Base-by-base conservation (phyloP, 2,888 invertebrate genomes). In the Parnassius smintheus region DNA sequence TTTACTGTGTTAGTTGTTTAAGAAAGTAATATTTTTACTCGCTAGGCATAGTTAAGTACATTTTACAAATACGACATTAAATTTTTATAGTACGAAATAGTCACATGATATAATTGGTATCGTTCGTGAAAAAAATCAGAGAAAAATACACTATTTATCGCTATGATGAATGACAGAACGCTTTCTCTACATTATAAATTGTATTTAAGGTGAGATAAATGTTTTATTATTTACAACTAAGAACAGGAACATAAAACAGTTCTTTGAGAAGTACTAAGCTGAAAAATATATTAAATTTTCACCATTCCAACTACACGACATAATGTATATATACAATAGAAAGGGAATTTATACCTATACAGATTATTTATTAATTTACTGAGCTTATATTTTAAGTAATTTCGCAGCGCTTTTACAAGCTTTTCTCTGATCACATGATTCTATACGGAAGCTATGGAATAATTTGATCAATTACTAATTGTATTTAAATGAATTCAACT, bases 221-320 rank as follows among this genome's bases (percentile, higher is more conserved):
- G 85, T 76, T 56, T 85, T 81, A 75, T 82, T 89, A 90, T 90
- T 83, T 89, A 91, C 88, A 90, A 84, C 88, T 89, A 90, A 86
- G 73, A 78, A 81, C 86, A 91, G 89, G 91, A 91, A 91, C 91
- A 90, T 87, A 91, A 89, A 87, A 88, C 86, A 89, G 89, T 88
- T 85, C 85, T 80, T 89, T 85, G 79, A 83, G 83, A 86, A 85
- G 83, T 82, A 71, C 70, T 74, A 78, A 83, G 81, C 74, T 83
- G 84, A 86, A 89, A 59, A 59, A 62, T 90, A 91, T 91, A 90
- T 90, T 91, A 91, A 85, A 85, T 85, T 85, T 86, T 83, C 77
- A 83, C 77, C 78, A 76, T 82, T 83, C 69, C 78, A 81, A 79
- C 80, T 83, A 84, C 75, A 76, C 77, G 78, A 80, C 76, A 78